These are phyloP conservation scores for Enteromius treurensis DNA, from an alignment of 2,797 vertebrate genomes.

Conservation along the genomic window DNA sequence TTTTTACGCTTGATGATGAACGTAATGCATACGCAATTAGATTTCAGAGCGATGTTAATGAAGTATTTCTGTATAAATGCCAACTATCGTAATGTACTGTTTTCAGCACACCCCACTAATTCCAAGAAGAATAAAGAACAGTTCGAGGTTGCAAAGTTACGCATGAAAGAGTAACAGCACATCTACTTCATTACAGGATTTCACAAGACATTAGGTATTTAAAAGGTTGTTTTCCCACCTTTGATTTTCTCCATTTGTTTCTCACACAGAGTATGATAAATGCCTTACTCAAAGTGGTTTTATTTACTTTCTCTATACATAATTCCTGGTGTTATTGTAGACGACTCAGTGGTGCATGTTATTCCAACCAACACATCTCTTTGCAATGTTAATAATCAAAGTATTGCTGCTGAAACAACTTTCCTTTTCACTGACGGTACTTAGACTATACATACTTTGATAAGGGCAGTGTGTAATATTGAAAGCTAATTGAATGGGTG, in stretches of 20 bases:
- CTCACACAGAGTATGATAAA: not conserved
- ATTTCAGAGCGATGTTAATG: constrained; percentile 21
- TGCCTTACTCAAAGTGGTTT: not conserved
- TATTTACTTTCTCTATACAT: not conserved
- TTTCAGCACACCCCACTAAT: not conserved
- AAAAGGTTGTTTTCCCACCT: constrained; percentile 10
- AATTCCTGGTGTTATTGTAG: not conserved
- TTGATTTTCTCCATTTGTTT: not conserved
- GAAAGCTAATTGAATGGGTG: not conserved
- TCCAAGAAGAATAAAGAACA: constrained; percentile 13
- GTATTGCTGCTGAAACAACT: not conserved
- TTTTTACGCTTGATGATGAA: constrained; percentile 38
- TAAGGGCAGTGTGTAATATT: not conserved
- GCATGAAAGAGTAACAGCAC: not conserved
- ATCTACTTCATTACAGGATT: not conserved
- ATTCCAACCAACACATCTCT: not conserved
- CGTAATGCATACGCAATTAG: constrained; percentile 8
- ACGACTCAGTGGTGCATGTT: not conserved
- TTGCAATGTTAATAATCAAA: not conserved
- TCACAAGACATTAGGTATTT: not conserved
- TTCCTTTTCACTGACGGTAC: not conserved
- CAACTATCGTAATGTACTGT: constrained; percentile 3
- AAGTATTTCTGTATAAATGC: constrained; percentile 21
- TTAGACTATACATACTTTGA: not conserved
- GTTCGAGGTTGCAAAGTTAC: constrained; percentile 18